Base-by-base conservation (phyloP, 1,140 invertebrate species). In the Procambarus clarkii region DNA sequence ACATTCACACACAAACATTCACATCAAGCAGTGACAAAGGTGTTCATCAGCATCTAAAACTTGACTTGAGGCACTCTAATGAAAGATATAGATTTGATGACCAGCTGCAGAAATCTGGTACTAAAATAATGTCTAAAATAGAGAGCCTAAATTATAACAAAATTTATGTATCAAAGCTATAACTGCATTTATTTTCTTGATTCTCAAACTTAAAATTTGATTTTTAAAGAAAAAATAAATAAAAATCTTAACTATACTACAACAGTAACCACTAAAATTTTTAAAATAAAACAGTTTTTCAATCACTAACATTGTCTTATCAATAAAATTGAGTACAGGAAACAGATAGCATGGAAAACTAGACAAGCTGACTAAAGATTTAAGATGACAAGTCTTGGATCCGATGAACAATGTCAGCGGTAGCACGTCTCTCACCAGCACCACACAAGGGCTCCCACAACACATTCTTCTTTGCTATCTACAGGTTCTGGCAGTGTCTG, bases 401-500 rank as follows among this genome's bases (percentile, higher is more conserved):
- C 81, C 88, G 89, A 86, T 91, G 82, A 86, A 91, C 82, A 91
- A 71, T 80, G 82, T 77, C 89, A 90, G 88, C 88, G 86, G 83
- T 82, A 91, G 85, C 76, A 86, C 34, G 50, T 74, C 90, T 86
- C 90, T 82, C 84, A 58, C 84, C 90, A 91, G 90, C 90, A 91
- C 90, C 90, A 87, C 78, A 86, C 64, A 54, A 82, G 90, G 54
- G 64, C 54, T 84, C 81, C 88, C 89, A 91, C 71, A 58, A 91
- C 64, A 85, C 74, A 85, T 85, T 85, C 83, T 50, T 91, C 74
- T 91, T 91, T 79, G 82, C 89, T 87, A 91, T 91, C 90, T 91
- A 91, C 85, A 87, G 24, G 50, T 64, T 91, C 90, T 91, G 90
- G 90, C 90, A 91, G 90, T 91, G 90, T 91, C 90, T 91, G 90